A percentile compares a stretch with the other conserved stretches of the same genome.
Evolutionary conservation across 2,888 invertebrate species (phyloP).

Genomic region (Capitulum mitella): DNA sequence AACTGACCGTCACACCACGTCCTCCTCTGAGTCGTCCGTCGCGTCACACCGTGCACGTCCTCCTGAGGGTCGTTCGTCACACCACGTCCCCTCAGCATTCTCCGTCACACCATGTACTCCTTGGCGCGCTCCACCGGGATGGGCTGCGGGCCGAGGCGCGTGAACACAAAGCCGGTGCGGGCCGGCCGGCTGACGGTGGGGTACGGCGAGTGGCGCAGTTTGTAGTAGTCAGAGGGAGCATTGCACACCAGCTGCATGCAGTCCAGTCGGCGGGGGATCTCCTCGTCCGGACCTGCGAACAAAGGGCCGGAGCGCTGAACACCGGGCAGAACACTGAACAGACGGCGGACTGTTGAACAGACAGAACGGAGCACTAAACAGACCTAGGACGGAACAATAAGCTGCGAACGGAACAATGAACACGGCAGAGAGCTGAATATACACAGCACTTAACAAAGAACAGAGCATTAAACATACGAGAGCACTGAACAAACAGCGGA

Average conservation of each 20-base stretch:
- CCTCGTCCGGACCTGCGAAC: slow-evolving; percentile 79
- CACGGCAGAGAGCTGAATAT: no score
- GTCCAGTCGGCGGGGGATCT: slow-evolving; percentile 72
- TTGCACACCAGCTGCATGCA: slow-evolving; percentile 89
- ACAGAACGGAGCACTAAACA: no score
- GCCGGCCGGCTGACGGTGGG: slow-evolving; percentile 44
- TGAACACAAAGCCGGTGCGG: not conserved
- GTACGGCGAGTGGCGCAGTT: slow-evolving; percentile 66
- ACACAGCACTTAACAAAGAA: no score
- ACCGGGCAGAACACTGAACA: no score
- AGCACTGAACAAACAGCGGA: no score
- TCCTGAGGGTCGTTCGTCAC: not conserved
- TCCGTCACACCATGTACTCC: not conserved
- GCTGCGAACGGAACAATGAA: no score
- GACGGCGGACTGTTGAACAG: no score
- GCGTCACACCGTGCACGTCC: not conserved
- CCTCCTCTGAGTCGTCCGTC: not conserved
- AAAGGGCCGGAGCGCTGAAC: no score
- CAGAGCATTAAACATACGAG: no score
- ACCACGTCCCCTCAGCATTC: not conserved
- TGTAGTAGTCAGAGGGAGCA: slow-evolving; percentile 84
- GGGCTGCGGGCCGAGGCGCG: not conserved
- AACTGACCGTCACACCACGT: not conserved
- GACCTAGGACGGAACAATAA: no score
- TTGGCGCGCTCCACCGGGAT: not conserved